Evolutionary conservation across 2,888 invertebrate genomes (phyloP).

Genomic region (Eilema depressum): DNA sequence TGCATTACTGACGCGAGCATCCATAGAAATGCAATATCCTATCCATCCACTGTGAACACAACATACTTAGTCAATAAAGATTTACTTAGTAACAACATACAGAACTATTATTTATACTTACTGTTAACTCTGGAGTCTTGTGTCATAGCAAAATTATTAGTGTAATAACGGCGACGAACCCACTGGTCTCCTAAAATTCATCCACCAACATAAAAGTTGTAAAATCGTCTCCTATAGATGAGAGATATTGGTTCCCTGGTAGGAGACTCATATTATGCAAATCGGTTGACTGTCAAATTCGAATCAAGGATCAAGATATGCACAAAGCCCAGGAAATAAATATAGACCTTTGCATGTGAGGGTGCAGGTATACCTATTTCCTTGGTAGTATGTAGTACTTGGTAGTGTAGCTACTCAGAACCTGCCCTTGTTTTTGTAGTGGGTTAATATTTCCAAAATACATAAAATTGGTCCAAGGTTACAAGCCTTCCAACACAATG

Average conservation of each 20-base stretch:
- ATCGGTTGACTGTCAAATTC: neutral
- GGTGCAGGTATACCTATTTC: neutral
- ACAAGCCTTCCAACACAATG: neutral
- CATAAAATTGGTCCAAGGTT: neutral
- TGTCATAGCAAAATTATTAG: neutral
- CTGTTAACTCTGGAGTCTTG: too few species aligned
- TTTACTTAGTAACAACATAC: conserved; percentile 27
- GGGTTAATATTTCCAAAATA: neutral
- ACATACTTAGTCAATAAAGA: conserved; percentile 18
- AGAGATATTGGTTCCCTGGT: too few species aligned
- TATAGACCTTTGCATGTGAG: neutral
- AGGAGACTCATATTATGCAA: neutral
- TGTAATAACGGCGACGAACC: too few species aligned
- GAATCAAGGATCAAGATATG: neutral
- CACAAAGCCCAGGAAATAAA: neutral
- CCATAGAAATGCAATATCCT: conserved; percentile 58
- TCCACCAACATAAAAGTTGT: too few species aligned
- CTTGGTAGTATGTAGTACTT: neutral
- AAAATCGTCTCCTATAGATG: too few species aligned
- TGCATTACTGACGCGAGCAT: conserved; percentile 39
- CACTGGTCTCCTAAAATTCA: too few species aligned
- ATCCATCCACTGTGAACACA: conserved; percentile 29
- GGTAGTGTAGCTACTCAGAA: neutral
- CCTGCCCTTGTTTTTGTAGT: neutral
- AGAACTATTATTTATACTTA: neutral